Evolutionary conservation across 2,113 vertebrate genomes (phyloP), one percentile per base, ranked within the genome.

Genomic region (Platysteira castanea): DNA sequence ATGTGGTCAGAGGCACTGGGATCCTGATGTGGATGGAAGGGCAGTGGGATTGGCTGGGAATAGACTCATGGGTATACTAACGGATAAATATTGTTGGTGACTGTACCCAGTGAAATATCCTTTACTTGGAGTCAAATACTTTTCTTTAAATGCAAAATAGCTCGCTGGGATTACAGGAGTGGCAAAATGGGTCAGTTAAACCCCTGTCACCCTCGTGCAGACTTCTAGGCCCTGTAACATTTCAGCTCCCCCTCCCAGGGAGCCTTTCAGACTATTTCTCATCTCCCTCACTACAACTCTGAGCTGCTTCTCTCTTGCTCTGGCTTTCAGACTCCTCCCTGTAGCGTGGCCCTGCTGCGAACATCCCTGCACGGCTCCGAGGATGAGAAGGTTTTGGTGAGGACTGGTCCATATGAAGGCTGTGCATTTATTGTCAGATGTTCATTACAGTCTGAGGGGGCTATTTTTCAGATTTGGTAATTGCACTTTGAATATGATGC

Each of bases 281-380:
- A 42, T 28, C 41, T 53, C 17, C n/a, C 14, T 56, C 30, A 10
- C 37, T 44, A 15, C 75, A 54, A 27, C n/a, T 19, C 4, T 56
- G 44, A 94, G 21, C 30, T 22, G 9, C 10, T 79, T 93, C 21
- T 93, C 54, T 89, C 37, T 84, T 39, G 42, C 41, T 95, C 24
- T 97, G 44, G 13, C 68, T 98, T 97, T 59, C 96, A 98, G 98
- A 97, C 81, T 74, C 96, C 22, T 78, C 70, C 31, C 84, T 93
- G 74, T 98, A 98, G 89, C 2, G 2, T 4, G 16, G 49, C 44
- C 33, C 68, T 37, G 60, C 73, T 67, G 52, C 87, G 49, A 53
- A 54, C 74, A 69, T 42, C 87, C 93, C 85, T 68, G 49, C 69
- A 15, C 27, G 8, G 21, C 67, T 37, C 13, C 4, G 21, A 6